Percentiles rank a stretch among this genome's conserved stretches.
Conservation (phyloP, 2,797 vertebrate species). For the Silurus aristotelis region DNA sequence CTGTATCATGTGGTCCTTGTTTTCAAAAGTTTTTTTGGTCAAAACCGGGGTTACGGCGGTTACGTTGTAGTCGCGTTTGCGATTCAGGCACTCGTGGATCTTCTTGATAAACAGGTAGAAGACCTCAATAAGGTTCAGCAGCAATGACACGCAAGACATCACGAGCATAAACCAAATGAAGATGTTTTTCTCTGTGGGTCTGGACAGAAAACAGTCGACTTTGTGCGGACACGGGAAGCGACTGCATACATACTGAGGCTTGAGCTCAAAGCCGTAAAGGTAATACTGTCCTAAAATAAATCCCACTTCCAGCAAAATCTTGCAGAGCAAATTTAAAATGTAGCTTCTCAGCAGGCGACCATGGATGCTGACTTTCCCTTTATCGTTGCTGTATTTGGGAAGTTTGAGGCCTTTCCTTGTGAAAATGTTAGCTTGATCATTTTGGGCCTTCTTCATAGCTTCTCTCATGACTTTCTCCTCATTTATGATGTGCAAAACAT, state of each 20-base stretch:
- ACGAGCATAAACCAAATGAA: slow-evolving; percentile 98
- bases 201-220: slow-evolving; percentile 93
- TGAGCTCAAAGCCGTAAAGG: slow-evolving; percentile 88
- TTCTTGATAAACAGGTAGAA: slow-evolving; percentile 78
- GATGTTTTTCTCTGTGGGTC: slow-evolving; percentile 92
- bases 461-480: slow-evolving; percentile 85
- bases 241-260: slow-evolving; percentile 78
- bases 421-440: slow-evolving; percentile 69
- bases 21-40: slow-evolving; percentile 62
- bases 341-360: slow-evolving; percentile 89
- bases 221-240: slow-evolving; percentile 84
- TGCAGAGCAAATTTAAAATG: slow-evolving; percentile 83
- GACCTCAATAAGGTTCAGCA: slow-evolving; percentile 83
- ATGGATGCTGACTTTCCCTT: slow-evolving; percentile 82
- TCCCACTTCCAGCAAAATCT: slow-evolving; percentile 83
- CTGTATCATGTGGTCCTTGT: slow-evolving; percentile 61
- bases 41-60: slow-evolving; percentile 68
- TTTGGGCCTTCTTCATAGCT: slow-evolving; percentile 72
- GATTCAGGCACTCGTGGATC: slow-evolving; percentile 75
- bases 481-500: slow-evolving; percentile 82
- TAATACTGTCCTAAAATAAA: slow-evolving; percentile 92
- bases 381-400: slow-evolving; percentile 77
- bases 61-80: slow-evolving; percentile 73
- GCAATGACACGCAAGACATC: slow-evolving; percentile 83
- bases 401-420: slow-evolving; percentile 81